Base-by-base conservation (phyloP, 2,888 invertebrate genomes). In the Listrodromus nycthemerus region DNA sequence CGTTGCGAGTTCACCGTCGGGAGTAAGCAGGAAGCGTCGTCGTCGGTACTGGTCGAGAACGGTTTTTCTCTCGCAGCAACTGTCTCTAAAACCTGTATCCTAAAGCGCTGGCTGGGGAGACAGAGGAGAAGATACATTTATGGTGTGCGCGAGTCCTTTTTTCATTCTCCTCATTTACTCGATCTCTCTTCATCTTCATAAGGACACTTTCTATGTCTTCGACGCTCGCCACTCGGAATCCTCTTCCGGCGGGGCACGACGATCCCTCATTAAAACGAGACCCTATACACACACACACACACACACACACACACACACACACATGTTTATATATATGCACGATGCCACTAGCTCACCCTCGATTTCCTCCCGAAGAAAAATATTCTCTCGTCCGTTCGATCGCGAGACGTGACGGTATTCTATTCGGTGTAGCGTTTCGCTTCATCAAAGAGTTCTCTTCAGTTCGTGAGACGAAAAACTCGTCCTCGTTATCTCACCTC, bases 381-480 rank as follows among this genome's bases (percentile, higher is more conserved):
- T 21, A 74, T 19, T 74, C 63, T 63, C 16, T 30, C 24, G 21
- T 27, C 21, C 61, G 45, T 61, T 73, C 48, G 61, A 61, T 58
- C 48, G 30, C 19, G 63, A 6, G 27, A 30, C 73, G 73, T 63
- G 73, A 74, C 16, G 73, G 45, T 21, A 74, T 74, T 74, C 63
- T 21, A 45, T 48, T 30, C 21, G 61, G 61, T 33, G 19, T 61
- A 16, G 24, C 48, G 63, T 74, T 30, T 30, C 63, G 27, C 48
- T 27, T 63, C 48, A 48, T 48, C 48, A 74, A 48, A 61, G 63
- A 63, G n/a, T 19, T 63, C 61, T 63, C 37, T 66, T 79, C 85
- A 79, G 87, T 85, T 85, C 88, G 89, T 86, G 86, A 86, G 87
- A 89, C 10, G 86, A 89, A 89, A 74, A 74, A 74, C 73, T 74